Percentiles rank a stretch among this genome's conserved stretches.
Conservation (phyloP, 2,113 vertebrate species). For the Otus sunia region DNA sequence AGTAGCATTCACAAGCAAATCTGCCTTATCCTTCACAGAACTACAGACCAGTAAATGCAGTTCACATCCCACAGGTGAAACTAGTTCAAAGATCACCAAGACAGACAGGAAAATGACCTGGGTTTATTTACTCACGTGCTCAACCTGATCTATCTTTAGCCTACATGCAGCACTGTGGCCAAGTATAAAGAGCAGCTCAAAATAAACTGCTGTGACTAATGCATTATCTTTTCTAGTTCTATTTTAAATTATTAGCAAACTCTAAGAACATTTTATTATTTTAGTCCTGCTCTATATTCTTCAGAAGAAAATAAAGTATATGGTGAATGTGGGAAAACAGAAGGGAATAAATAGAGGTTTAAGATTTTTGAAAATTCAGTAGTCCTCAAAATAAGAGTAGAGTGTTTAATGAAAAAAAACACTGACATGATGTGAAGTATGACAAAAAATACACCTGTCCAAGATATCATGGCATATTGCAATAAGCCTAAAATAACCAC, state of each 20-base stretch:
- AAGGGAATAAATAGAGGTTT: not conserved
- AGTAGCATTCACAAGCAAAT: not conserved
- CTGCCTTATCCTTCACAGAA: not conserved
- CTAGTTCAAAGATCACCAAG: not conserved
- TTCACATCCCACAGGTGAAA: not conserved
- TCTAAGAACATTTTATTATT: not conserved
- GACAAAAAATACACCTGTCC: not conserved
- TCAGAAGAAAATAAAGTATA: not conserved
- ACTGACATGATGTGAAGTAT: not conserved
- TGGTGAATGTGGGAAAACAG: not conserved
- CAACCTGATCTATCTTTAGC: conserved; percentile 3
- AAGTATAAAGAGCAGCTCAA: not conserved
- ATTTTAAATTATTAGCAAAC: not conserved
- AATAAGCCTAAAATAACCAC: not conserved
- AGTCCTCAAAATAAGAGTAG: not conserved
- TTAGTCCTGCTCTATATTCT: not conserved
- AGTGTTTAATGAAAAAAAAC: not conserved
- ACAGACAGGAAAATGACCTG: not conserved
- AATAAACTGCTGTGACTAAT: not conserved
- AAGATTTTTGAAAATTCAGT: not conserved
- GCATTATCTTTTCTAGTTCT: not conserved
- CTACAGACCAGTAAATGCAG: not conserved
- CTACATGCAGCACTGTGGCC: not conserved
- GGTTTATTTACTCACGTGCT: not conserved
- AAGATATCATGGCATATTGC: accelerated